Percentiles rank a stretch among this genome's conserved stretches.
Conservation (phyloP, 1,140 invertebrate species). For the Neodiprion pinetum region DNA sequence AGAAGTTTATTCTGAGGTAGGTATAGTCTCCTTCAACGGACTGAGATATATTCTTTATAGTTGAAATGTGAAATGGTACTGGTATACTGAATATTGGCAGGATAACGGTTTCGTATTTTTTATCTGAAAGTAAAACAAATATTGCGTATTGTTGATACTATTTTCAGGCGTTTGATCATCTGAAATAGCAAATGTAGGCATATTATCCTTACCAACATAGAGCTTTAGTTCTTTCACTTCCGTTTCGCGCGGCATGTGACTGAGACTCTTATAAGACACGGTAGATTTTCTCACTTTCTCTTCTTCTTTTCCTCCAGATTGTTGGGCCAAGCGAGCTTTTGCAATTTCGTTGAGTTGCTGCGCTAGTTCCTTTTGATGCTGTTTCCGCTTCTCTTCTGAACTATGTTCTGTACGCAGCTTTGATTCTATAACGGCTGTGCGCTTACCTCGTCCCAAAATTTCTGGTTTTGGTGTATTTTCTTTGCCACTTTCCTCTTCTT, state of each 20-base stretch:
- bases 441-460: slow-evolving; percentile 80
- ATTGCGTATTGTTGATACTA: slow-evolving; percentile 15
- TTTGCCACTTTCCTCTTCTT: slow-evolving; percentile 78
- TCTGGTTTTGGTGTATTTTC: slow-evolving; percentile 70
- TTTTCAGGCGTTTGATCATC: slow-evolving; percentile 12
- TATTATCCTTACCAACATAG: slow-evolving; percentile 81
- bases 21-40: slow-evolving; percentile 99
- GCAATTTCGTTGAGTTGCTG: slow-evolving; percentile 92
- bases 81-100: slow-evolving; percentile 95
- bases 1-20: slow-evolving; percentile 98
- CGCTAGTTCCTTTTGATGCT: slow-evolving; percentile 96
- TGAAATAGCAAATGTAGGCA: background rate
- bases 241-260: slow-evolving; percentile 90
- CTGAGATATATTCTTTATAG: slow-evolving; percentile 98
- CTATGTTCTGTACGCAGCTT: slow-evolving; percentile 96
- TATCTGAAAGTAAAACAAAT: slow-evolving; percentile 71
- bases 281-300: slow-evolving; percentile 94
- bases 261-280: slow-evolving; percentile 92
- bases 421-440: slow-evolving; percentile 93
- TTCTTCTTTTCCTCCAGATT: slow-evolving; percentile 83
- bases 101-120: slow-evolving; percentile 97
- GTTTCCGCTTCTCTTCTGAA: slow-evolving; percentile 95
- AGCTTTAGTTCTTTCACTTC: slow-evolving; percentile 95
- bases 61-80: slow-evolving; percentile 98
- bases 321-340: slow-evolving; percentile 87